phyloP scores from a whole-genome alignment of 2,888 invertebrate species.

The Pocota personata region DNA sequence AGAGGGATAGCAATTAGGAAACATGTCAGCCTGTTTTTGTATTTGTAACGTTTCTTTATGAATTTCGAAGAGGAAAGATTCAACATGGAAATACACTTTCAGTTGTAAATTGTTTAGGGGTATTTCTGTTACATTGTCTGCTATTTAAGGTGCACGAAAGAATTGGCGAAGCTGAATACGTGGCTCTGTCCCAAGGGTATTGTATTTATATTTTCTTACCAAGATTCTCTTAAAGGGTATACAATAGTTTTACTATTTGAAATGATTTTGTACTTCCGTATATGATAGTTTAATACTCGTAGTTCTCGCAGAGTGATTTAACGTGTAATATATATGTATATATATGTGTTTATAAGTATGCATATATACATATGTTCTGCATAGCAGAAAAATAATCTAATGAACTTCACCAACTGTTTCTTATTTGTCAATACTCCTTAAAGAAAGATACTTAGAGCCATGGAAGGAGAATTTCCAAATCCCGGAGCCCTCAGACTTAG shows the following conservation, averaged over 20 bases:
- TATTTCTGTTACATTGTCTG: not conserved
- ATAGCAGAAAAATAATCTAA: too few relatives aligned
- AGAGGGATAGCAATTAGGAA: slow-evolving; percentile 33
- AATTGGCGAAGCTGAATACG: not conserved
- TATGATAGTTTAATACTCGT: not conserved
- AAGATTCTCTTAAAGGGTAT: not conserved
- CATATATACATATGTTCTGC: too few relatives aligned
- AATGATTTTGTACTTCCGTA: not conserved
- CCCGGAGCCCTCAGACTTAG: too few relatives aligned
- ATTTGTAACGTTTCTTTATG: not conserved
- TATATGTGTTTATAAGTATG: too few relatives aligned
- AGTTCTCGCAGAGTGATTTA: not conserved
- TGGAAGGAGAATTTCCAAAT: too few relatives aligned
- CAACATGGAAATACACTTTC: slow-evolving; percentile 39
- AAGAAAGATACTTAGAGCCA: too few relatives aligned
- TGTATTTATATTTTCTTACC: not conserved
- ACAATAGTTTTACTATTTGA: not conserved
- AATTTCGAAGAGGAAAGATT: not conserved
- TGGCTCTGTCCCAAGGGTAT: not conserved
- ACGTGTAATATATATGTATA: not conserved
- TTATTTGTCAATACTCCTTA: too few relatives aligned
- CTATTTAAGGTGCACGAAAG: not conserved
- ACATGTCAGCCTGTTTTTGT: slow-evolving; percentile 29
- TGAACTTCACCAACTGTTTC: too few relatives aligned
- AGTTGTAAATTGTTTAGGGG: slow-evolving; percentile 16